Percentiles rank a stretch among this genome's conserved stretches.
These are phyloP conservation scores for Mythimna pallens DNA, from an alignment of 2,888 invertebrate genomes.

Conservation along the genomic window DNA sequence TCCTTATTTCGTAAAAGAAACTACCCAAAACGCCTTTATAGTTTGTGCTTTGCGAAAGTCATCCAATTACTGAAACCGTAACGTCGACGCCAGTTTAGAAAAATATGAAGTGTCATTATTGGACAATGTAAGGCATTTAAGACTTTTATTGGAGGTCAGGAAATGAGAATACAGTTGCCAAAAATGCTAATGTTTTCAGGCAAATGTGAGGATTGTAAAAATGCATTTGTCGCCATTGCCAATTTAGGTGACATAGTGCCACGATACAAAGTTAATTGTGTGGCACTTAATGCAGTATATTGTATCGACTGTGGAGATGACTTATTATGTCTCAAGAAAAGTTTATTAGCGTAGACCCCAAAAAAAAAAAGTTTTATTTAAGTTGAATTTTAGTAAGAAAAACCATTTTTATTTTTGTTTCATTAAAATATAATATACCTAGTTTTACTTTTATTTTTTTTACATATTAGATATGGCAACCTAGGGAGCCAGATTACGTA, in stretches of 20 bases:
- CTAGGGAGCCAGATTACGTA: background rate
- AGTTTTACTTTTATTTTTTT: background rate
- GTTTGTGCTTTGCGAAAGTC: no score
- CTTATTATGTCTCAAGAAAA: background rate
- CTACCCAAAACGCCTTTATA: no score
- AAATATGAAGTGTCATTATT: no score
- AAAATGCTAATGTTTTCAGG: conserved; percentile 6
- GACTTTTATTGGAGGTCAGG: no score
- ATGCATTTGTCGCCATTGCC: conserved; percentile 5
- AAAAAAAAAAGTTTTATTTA: background rate
- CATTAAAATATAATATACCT: background rate
- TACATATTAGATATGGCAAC: background rate
- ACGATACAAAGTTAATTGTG: conserved; percentile 10
- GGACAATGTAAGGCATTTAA: no score
- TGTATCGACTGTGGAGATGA: background rate
- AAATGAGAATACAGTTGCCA: no score
- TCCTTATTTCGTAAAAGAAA: no score
- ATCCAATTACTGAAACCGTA: no score
- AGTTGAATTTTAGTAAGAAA: background rate
- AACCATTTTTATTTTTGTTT: background rate
- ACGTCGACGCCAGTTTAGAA: no score
- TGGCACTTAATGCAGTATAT: conserved; percentile 11
- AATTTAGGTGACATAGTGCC: conserved; percentile 7
- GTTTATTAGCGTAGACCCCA: background rate
- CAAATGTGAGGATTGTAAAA: conserved; percentile 11